Evolutionary conservation across 2,797 vertebrate species (phyloP).

Genomic region (Characodon lateralis): DNA sequence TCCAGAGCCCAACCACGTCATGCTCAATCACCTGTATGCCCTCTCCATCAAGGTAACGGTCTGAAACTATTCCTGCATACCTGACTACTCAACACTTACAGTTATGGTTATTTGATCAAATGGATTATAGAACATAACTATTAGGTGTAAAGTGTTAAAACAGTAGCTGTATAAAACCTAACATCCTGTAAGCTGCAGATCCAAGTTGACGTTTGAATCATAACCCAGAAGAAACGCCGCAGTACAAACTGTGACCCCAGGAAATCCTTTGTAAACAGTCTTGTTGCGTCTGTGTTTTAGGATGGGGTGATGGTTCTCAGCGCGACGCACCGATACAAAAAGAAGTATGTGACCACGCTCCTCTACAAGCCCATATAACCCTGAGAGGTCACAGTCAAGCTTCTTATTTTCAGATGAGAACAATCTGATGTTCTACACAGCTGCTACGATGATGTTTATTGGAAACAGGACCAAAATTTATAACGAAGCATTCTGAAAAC

Average conservation of each 20-base stretch:
- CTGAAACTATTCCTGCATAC: background rate
- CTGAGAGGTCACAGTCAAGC: background rate
- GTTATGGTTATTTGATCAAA: background rate
- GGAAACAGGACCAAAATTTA: conserved; percentile 14
- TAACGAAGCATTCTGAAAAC: background rate
- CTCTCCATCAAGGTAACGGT: conserved; percentile 94
- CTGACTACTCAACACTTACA: background rate
- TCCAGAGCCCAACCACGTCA: conserved; percentile 97
- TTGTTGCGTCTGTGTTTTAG: conserved; percentile 69
- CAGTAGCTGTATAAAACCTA: background rate
- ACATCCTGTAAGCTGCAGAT: background rate
- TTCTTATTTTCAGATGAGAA: conserved; percentile 10
- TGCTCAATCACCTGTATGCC: conserved; percentile 96
- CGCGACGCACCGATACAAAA: conserved; percentile 95
- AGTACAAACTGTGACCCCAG: background rate
- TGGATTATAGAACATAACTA: background rate
- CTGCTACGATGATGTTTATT: conserved; percentile 20
- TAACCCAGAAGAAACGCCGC: background rate
- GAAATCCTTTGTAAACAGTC: background rate
- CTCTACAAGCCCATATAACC: conserved; percentile 96
- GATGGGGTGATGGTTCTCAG: conserved; percentile 99
- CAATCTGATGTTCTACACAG: conserved; percentile 9
- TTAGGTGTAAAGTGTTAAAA: too few relatives aligned
- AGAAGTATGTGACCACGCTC: conserved; percentile 97
- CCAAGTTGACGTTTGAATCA: background rate